Evolutionary conservation across 2,797 vertebrate species (phyloP).

Genomic region (Danio tinwini): DNA sequence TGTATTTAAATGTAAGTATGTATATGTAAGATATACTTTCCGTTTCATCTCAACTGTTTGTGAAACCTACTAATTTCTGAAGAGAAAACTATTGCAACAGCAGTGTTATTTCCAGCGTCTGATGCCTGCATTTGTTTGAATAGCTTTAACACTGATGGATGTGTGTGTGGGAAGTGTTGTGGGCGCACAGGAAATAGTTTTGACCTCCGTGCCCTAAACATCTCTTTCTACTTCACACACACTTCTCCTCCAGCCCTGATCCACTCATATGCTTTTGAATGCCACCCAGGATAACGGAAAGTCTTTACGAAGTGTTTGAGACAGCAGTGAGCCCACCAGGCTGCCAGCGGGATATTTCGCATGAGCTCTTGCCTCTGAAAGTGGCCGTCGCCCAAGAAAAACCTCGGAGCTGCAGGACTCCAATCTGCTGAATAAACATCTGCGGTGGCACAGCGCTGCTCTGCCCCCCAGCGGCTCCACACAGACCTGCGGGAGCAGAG

Average conservation of each 20-base stretch:
- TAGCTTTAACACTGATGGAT: conserved; percentile 9
- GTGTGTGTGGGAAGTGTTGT: conserved; percentile 20
- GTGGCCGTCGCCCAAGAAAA: conserved; percentile 37
- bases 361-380: conserved; percentile 31
- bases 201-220: conserved; percentile 51
- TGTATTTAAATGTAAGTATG: too few relatives aligned
- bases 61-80: background rate
- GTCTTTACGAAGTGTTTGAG: background rate
- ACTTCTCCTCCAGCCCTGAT: background rate
- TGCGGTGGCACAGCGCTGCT: background rate
- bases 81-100: too few relatives aligned
- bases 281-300: conserved; percentile 12
- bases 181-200: conserved; percentile 55
- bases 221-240: conserved; percentile 5
- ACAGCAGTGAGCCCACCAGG: conserved; percentile 18
- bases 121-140: background rate
- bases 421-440: conserved; percentile 39
- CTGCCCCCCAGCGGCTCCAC: background rate
- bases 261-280: conserved; percentile 1
- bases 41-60: too few relatives aligned
- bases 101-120: background rate
- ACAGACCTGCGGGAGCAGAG: conserved; percentile 16
- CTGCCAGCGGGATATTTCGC: conserved; percentile 28
- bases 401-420: conserved; percentile 27
- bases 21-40: too few relatives aligned